Conservation (phyloP, 2,797 vertebrate species). For the Gallinago stenura region DNA sequence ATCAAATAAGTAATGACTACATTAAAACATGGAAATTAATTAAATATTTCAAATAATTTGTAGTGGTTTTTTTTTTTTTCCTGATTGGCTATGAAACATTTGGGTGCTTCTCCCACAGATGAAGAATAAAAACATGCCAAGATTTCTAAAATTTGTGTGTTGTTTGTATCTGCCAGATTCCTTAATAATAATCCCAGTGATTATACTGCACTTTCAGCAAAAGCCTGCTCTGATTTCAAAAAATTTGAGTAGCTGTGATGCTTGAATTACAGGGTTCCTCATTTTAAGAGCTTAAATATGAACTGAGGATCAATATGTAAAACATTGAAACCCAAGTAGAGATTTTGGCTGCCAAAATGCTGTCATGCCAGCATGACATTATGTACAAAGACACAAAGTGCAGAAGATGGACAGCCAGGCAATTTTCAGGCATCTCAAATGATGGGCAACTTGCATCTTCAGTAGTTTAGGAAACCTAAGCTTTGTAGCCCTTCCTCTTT, state of each 20-base stretch:
- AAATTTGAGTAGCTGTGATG: not conserved
- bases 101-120: not conserved
- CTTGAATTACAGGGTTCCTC: not conserved
- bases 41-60: conserved; percentile 8
- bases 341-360: not conserved
- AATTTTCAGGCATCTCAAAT: not conserved
- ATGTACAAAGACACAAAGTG: not conserved
- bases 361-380: not conserved
- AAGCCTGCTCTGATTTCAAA: not conserved
- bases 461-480: not conserved
- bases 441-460: not conserved
- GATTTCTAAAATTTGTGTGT: not conserved
- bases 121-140: not conserved
- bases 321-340: not conserved
- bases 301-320: not conserved
- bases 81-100: not conserved
- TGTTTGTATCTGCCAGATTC: not conserved
- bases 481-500: not conserved
- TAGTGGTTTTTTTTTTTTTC: not conserved
- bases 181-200: not conserved
- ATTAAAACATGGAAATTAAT: not conserved
- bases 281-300: not conserved
- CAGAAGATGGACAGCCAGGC: not conserved
- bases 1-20: not conserved
- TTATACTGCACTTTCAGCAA: not conserved